Percentiles rank a stretch among this genome's conserved stretches.
Conservation (phyloP, 1,140 invertebrate species). For the Nephotettix cincticeps region DNA sequence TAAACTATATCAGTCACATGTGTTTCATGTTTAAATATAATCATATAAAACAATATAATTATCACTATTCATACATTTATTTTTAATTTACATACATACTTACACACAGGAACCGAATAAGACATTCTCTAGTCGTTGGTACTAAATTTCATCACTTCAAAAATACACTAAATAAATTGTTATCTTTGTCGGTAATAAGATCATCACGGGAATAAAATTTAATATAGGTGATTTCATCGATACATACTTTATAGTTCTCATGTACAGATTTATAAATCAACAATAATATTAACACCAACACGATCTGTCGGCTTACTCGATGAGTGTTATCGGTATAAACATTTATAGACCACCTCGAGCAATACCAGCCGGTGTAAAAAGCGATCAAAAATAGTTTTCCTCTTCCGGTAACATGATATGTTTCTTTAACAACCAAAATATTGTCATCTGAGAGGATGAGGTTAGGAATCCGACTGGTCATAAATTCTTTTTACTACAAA, state of each 20-base stretch:
- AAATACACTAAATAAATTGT: slow-evolving; percentile 34
- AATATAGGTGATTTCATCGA: slow-evolving; percentile 28
- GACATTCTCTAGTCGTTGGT: slow-evolving; percentile 30
- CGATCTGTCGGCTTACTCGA: slow-evolving; percentile 7
- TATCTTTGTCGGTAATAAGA: slow-evolving; percentile 15
- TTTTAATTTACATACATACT: slow-evolving; percentile 28
- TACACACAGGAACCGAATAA: slow-evolving; percentile 26
- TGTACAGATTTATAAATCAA: slow-evolving; percentile 31
- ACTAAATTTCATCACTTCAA: slow-evolving; percentile 34
- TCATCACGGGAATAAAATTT: slow-evolving; percentile 19
- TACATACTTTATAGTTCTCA: slow-evolving; percentile 31
- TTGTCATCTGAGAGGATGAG: slow-evolving; percentile 21
- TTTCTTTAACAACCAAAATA: slow-evolving; percentile 23
- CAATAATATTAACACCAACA: slow-evolving; percentile 31
- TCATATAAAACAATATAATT: slow-evolving; percentile 32
- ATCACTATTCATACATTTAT: slow-evolving; percentile 30
- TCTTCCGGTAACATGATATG: slow-evolving; percentile 5
- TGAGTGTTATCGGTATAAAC: not conserved
- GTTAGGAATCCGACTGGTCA: slow-evolving; percentile 28
- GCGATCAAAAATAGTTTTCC: slow-evolving; percentile 15
- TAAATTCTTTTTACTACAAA: slow-evolving; percentile 35
- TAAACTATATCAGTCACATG: slow-evolving; percentile 33
- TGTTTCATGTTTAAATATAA: slow-evolving; percentile 31
- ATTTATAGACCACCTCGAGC: slow-evolving; percentile 6
- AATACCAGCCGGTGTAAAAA: slow-evolving; percentile 15